Evolutionary conservation across 2,888 invertebrate species (phyloP).

Genomic region (Chrysodeixis includens): DNA sequence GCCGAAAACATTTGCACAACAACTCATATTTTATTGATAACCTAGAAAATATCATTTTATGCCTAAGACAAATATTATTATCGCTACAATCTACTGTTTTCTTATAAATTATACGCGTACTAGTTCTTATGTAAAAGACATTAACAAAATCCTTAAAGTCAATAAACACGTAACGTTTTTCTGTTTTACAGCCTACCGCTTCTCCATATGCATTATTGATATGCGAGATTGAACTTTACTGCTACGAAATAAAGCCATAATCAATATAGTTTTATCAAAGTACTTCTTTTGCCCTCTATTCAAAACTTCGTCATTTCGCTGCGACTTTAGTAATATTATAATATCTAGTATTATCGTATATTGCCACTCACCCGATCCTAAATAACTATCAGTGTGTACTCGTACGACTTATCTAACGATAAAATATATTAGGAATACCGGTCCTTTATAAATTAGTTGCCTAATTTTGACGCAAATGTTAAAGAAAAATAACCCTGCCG

Average conservation of each 20-base stretch:
- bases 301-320: slow-evolving; percentile 7
- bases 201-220: not conserved
- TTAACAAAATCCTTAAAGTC: not conserved
- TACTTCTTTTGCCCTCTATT: not conserved
- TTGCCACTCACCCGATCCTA: slow-evolving; percentile 28
- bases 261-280: not conserved
- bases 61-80: not conserved
- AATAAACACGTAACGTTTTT: not conserved
- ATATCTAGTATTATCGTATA: slow-evolving; percentile 26
- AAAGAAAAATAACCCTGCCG: slow-evolving; percentile 2
- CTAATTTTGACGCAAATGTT: slow-evolving; percentile 6
- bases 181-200: not conserved
- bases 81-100: not conserved
- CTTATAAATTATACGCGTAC: not conserved
- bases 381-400: slow-evolving; percentile 33
- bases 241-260: not conserved
- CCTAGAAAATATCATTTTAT: not conserved
- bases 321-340: slow-evolving; percentile 24
- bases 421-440: slow-evolving; percentile 29
- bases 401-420: slow-evolving; percentile 40
- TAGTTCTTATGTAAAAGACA: not conserved
- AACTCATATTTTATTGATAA: not conserved
- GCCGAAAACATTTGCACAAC: not conserved
- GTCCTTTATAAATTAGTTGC: slow-evolving; percentile 28
- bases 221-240: not conserved